Percentiles rank a stretch among this genome's conserved stretches.
phyloP scores from a whole-genome alignment of 1,140 invertebrate species.

The Teleopsis dalmanni region DNA sequence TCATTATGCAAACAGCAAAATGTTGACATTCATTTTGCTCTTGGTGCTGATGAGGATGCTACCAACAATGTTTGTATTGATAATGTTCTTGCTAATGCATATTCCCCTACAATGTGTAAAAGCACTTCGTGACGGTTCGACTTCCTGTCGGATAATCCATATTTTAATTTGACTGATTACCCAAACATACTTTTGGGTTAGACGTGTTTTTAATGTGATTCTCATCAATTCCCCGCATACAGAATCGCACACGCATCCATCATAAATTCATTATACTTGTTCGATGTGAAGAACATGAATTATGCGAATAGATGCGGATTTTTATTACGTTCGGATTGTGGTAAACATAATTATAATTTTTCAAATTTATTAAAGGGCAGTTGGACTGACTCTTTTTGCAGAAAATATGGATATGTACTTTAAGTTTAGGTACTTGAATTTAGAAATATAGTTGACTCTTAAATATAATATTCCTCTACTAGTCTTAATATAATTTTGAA shows the following conservation, averaged over 20 bases:
- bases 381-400: too few relatives aligned
- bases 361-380: too few relatives aligned
- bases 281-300: slow-evolving; percentile 2
- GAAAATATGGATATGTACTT: too few relatives aligned
- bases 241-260: slow-evolving; percentile 18
- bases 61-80: neutral
- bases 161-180: slow-evolving; percentile 42
- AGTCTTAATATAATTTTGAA: too few relatives aligned
- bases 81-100: slow-evolving; percentile 9
- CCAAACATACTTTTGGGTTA: slow-evolving; percentile 16
- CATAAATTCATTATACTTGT: slow-evolving; percentile 16
- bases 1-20: too few relatives aligned
- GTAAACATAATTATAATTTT: slow-evolving; percentile 4
- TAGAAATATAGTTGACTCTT: too few relatives aligned
- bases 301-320: neutral
- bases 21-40: neutral
- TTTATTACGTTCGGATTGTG: neutral
- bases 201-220: neutral
- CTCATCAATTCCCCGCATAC: neutral
- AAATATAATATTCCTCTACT: too few relatives aligned
- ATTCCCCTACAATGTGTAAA: slow-evolving; percentile 3
- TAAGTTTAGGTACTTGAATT: too few relatives aligned
- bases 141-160: slow-evolving; percentile 37
- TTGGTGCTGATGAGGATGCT: neutral
- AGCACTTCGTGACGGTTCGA: slow-evolving; percentile 33